Conservation (phyloP, 1,140 invertebrate species). For the Babylonia areolata region DNA sequence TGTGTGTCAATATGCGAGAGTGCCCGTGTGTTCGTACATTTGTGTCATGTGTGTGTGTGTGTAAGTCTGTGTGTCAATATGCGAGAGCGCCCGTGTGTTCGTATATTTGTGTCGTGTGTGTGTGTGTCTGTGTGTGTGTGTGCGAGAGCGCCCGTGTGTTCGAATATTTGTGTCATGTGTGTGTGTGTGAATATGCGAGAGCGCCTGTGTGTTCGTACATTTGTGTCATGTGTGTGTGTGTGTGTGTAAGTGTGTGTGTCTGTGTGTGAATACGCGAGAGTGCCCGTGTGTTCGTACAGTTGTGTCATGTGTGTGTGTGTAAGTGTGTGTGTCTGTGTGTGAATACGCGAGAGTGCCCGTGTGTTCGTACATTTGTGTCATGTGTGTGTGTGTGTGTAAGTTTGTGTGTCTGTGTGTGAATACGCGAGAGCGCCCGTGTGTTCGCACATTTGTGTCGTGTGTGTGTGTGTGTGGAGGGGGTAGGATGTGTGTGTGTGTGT, state of each 20-base stretch:
- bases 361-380: not conserved
- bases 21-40: not conserved
- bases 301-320: not conserved
- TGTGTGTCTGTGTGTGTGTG: not conserved
- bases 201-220: no score
- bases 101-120: not conserved
- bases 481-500: no score
- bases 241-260: not conserved
- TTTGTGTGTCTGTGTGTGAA: not conserved
- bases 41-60: not conserved
- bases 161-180: no score
- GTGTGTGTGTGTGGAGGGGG: no score
- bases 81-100: not conserved
- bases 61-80: no score
- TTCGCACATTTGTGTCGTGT: no score
- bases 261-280: not conserved
- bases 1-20: not conserved
- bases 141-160: no score
- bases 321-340: not conserved
- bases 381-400: not conserved
- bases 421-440: no score
- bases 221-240: not conserved
- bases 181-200: no score
- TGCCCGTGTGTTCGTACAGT: not conserved
- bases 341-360: not conserved